Percentiles rank a stretch among this genome's conserved stretches.
These are phyloP conservation scores for Hecatera dysodea DNA, from an alignment of 2,888 invertebrate genomes.

Conservation along the genomic window DNA sequence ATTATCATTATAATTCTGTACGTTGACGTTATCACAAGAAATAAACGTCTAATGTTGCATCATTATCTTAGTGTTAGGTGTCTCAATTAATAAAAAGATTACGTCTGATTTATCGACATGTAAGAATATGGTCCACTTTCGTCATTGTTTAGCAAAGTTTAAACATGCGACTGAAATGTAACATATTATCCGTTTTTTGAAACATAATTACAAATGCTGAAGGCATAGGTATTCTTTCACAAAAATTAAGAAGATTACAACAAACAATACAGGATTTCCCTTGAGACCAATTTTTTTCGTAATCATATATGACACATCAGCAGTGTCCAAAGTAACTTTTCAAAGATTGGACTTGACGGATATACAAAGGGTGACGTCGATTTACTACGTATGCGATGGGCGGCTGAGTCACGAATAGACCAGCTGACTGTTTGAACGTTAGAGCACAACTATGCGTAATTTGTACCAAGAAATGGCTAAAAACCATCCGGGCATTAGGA, in stretches of 20 bases:
- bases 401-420: not conserved
- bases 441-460: too few relatives aligned
- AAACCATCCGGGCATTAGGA: too few relatives aligned
- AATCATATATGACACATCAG: constrained; percentile 4
- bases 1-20: constrained; percentile 34
- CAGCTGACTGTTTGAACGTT: not conserved
- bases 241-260: constrained; percentile 6
- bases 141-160: not conserved
- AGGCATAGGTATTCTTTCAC: too few relatives aligned
- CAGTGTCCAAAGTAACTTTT: not conserved
- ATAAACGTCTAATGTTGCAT: constrained; percentile 51
- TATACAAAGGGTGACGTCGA: not conserved
- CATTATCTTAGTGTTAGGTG: constrained; percentile 43
- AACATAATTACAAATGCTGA: not conserved
- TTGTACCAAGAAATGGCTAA: too few relatives aligned
- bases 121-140: not conserved
- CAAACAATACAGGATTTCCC: constrained; percentile 2
- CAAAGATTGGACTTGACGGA: not conserved
- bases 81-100: constrained; percentile 28
- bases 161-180: not conserved
- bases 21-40: constrained; percentile 51
- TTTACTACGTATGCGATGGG: not conserved
- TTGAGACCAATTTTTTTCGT: not conserved
- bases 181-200: not conserved
- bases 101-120: constrained; percentile 13